Percentiles rank a stretch among this genome's conserved stretches.
Conservation (phyloP, 2,888 invertebrate genomes). For the Parascotia fuliginaria region DNA sequence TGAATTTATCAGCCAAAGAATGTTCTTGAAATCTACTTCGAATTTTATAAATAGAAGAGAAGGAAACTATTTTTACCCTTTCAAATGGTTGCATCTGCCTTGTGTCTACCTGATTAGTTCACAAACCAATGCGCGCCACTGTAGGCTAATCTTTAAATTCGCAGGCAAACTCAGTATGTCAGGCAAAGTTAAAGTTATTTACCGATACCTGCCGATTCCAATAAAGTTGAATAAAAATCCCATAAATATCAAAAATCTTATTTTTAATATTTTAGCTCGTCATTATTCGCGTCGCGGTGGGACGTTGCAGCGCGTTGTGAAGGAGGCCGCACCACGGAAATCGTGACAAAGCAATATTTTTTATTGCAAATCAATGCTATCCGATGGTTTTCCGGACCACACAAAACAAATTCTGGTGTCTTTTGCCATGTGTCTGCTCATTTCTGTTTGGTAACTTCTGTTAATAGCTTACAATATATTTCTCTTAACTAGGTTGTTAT, state of each 20-base stretch:
- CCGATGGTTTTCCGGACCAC: slow-evolving; percentile 64
- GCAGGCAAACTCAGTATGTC: too few relatives aligned
- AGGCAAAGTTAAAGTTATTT: neutral
- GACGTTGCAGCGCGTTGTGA: slow-evolving; percentile 52
- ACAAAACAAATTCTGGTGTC: slow-evolving; percentile 62
- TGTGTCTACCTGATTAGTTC: too few relatives aligned
- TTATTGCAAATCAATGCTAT: slow-evolving; percentile 75
- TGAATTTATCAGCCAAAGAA: too few relatives aligned
- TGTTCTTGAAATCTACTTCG: too few relatives aligned
- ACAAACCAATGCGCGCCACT: too few relatives aligned
- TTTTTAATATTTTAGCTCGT: slow-evolving; percentile 45
- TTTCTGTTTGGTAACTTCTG: neutral
- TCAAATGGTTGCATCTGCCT: too few relatives aligned
- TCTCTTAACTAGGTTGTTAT: neutral
- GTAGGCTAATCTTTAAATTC: too few relatives aligned
- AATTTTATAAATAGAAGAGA: too few relatives aligned
- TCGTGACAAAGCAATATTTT: slow-evolving; percentile 74
- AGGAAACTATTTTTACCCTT: too few relatives aligned
- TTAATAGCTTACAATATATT: neutral
- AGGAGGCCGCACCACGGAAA: slow-evolving; percentile 63
- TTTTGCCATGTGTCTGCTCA: slow-evolving; percentile 42
- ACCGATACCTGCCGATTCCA: slow-evolving; percentile 27
- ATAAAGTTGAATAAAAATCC: slow-evolving; percentile 26
- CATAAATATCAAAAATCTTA: slow-evolving; percentile 46
- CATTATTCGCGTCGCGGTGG: slow-evolving; percentile 34